Base-by-base conservation (phyloP, 1,140 invertebrate genomes). In the Drepana arcuata region DNA sequence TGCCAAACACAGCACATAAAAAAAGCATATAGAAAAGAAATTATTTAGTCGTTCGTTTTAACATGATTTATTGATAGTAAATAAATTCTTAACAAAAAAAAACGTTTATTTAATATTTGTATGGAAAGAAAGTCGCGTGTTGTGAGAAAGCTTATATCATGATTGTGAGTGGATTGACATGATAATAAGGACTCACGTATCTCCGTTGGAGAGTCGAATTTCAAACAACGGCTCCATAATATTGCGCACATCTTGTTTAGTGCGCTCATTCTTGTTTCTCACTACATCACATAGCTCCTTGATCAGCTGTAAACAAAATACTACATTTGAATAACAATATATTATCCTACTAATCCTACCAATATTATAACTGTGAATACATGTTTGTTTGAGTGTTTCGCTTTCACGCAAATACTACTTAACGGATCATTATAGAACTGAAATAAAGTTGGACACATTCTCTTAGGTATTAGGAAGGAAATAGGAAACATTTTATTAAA, bases 201-300 rank as follows among this genome's bases (percentile, higher is more conserved):
- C 74, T 27, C 74, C 74, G 24, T 79, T 79, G 2, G 65, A 65
- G 7, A 79, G 48, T 26, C 74, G 36, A 39, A 67, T 60, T 16
- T 65, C 59, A 16, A 79, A 72, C 0, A 79, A 47, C 7, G 54
- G 39, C 30, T 74, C 64, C 14, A 79, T 36, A 34, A 70, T 75
- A 4, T 12, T 30, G 34, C 52, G 52, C 1, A 79, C 47, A 2
- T 55, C 26, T 34, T 56, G 53, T 16, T 71, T 79, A 23, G 72
- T 74, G 12, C 49, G 45, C 6, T 37, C 51, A 0, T 48, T 38
- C 31, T 65, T 75, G 34, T 60, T 66, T 14, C 56, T 45, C n/a
- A 74, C 65, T 9, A 62, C 60, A 9, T 68, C 58, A 34, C 68
- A 70, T 7, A 79, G 34, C 10, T 79, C 71, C 31, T 59, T 66